Evolutionary conservation across 2,113 vertebrate genomes (phyloP), one percentile per base, ranked within the genome.

Genomic region (Myrmecophaga tridactyla): DNA sequence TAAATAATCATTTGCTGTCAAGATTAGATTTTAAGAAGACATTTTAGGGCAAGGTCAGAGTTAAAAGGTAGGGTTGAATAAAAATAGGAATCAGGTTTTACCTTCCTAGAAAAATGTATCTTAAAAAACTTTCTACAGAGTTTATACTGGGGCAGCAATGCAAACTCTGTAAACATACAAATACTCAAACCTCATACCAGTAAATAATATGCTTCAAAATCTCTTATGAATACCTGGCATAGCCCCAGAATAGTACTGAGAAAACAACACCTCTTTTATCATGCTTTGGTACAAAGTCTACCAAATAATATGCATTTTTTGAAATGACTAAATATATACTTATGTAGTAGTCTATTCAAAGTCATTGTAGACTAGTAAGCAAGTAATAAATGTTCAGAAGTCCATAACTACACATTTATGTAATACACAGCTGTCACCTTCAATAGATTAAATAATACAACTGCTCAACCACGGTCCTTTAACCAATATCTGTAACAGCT

Each of bases 321-420:
- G 89, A 96, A 98, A 96, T 0, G 27, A 91, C 95, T 97, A 97
- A 97, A 96, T 97, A 91, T 21, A 0, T 96, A 95, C 97, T 98
- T 98, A 96, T 72, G 94, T 65, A 94, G 92, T 6, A 4, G 92
- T 97, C 97, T 96, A 97, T 98, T 98, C 97, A 98, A 94, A 97
- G 75, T 93, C 96, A 97, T 98, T 98, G 97, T 97, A 97, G 94
- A 97, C 96, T 96, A 94, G 94, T 97, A 97, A 98, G 93, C 96
- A 98, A 98, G 97, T 94, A 97, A 97, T 98, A 98, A 97, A 92
- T 92, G 94, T 97, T 97, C 97, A 94, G 27, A 98, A 97, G 96
- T 98, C 97, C 95, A 92, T 97, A 98, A 98, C 96, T 95, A 97
- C 43, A 95, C 83, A 98, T 97, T 98, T 82, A 87, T 94, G 96